A percentile compares a stretch with the other conserved stretches of the same genome.
Conservation (phyloP, 1,140 invertebrate genomes). For the Papilio dardanus region DNA sequence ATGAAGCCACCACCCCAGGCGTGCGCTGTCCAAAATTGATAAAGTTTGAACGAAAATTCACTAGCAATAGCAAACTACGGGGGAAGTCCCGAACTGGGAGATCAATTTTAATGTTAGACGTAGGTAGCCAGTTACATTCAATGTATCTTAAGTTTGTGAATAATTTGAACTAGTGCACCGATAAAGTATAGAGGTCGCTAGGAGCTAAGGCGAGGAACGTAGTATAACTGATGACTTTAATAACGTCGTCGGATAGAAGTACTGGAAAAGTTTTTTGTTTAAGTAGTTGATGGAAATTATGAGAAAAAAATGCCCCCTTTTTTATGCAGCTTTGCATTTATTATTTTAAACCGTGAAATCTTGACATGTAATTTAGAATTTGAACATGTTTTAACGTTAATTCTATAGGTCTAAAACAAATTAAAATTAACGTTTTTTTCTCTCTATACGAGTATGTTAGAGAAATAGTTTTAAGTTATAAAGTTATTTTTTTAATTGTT, state of each 20-base stretch:
- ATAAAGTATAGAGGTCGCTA: not conserved
- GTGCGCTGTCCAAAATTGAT: slow-evolving; percentile 46
- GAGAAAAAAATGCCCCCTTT: not conserved
- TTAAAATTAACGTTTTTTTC: too few species aligned
- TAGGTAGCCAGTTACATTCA: slow-evolving; percentile 31
- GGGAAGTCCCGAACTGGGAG: slow-evolving; percentile 36
- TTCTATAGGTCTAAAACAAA: too few species aligned
- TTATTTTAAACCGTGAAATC: not conserved
- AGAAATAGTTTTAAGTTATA: too few species aligned
- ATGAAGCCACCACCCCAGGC: slow-evolving; percentile 20
- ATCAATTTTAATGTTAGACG: slow-evolving; percentile 42
- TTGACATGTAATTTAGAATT: not conserved
- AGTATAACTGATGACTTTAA: slow-evolving; percentile 30
- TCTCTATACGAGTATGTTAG: too few species aligned
- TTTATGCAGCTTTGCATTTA: not conserved
- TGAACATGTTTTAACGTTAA: too few species aligned
- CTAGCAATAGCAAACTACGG: slow-evolving; percentile 35
- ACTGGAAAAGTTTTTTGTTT: not conserved
- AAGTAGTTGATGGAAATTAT: not conserved
- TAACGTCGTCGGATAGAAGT: slow-evolving; percentile 19
- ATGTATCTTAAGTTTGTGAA: slow-evolving; percentile 33
- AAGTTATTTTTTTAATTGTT: too few species aligned
- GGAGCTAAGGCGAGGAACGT: not conserved
- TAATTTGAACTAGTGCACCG: slow-evolving; percentile 30
- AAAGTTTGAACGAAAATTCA: slow-evolving; percentile 52